These are phyloP conservation scores for Halcyon senegalensis DNA, from an alignment of 2,113 vertebrate genomes.

Conservation along the genomic window DNA sequence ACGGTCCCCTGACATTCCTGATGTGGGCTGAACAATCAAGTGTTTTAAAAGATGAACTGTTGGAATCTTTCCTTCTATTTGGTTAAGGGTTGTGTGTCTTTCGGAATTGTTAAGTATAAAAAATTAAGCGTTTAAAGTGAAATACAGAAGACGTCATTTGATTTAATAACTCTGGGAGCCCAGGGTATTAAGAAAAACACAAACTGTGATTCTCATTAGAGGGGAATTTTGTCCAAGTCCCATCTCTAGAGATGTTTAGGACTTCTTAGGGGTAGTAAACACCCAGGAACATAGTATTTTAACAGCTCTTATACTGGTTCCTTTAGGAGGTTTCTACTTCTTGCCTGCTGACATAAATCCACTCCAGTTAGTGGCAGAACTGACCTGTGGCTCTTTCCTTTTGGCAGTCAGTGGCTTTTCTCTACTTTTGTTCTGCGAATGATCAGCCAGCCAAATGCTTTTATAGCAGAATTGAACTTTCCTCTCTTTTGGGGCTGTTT, in stretches of 20 bases:
- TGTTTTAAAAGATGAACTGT: background rate
- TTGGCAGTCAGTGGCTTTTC: background rate
- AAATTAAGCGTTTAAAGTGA: background rate
- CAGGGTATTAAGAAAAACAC: background rate
- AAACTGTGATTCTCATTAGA: background rate
- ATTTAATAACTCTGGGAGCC: background rate
- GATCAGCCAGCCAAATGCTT: background rate
- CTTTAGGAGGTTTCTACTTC: background rate
- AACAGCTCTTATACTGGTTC: background rate
- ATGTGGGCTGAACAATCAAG: background rate
- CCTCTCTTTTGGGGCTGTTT: background rate
- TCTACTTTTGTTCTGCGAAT: background rate
- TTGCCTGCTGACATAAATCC: background rate
- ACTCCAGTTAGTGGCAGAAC: background rate
- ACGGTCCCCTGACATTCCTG: background rate
- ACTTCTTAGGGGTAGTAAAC: background rate
- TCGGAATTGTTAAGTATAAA: background rate
- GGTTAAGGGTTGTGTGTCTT: background rate
- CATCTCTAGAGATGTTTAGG: background rate
- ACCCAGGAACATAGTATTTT: background rate
- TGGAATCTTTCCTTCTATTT: background rate
- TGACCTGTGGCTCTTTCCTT: background rate
- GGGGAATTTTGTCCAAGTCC: background rate
- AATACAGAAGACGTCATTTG: background rate
- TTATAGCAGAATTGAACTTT: background rate